These are phyloP conservation scores for Melierax canorus DNA, from an alignment of 2,113 vertebrate genomes.

Conservation along the genomic window DNA sequence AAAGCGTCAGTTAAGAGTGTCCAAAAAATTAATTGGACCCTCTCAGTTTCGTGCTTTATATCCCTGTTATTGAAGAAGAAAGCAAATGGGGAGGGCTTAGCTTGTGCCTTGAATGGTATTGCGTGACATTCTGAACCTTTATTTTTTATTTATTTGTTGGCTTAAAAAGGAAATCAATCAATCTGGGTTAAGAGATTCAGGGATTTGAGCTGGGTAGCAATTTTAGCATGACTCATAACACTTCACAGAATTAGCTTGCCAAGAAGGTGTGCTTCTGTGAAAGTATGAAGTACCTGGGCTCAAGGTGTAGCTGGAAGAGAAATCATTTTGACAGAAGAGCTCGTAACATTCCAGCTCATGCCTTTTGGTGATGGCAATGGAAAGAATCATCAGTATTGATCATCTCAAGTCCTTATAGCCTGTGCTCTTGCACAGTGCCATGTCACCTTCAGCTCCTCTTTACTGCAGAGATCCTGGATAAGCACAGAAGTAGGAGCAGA, in stretches of 20 bases:
- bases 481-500: not conserved
- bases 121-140: not conserved
- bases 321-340: slow-evolving; percentile 3
- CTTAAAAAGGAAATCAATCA: not conserved
- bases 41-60: not conserved
- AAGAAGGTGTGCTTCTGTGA: not conserved
- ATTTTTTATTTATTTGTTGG: not conserved
- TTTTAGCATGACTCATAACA: slow-evolving; percentile 18
- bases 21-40: not conserved
- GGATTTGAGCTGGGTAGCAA: not conserved
- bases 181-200: not conserved
- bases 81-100: not conserved
- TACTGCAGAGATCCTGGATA: not conserved
- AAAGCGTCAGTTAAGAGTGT: not conserved
- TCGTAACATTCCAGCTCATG: not conserved
- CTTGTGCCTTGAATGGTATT: not conserved
- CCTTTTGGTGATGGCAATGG: not conserved
- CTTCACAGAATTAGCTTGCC: slow-evolving; percentile 7
- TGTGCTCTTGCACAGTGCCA: not conserved
- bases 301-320: not conserved
- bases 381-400: not conserved
- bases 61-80: not conserved
- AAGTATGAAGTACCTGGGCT: not conserved
- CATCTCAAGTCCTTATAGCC: not conserved
- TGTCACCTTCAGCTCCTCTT: not conserved